Conservation (phyloP, 2,888 invertebrate species). For the Labia minor region DNA sequence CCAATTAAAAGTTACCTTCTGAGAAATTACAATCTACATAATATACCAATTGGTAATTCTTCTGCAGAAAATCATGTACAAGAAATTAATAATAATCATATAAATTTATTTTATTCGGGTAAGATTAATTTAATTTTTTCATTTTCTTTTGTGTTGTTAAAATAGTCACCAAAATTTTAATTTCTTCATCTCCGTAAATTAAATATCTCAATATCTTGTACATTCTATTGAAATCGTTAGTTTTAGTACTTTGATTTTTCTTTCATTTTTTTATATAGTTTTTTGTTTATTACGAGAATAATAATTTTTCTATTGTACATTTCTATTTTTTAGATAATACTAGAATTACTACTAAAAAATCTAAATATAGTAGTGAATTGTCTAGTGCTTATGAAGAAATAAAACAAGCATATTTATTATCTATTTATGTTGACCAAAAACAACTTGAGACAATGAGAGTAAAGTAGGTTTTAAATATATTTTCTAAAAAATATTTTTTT, state of each 20-base stretch:
- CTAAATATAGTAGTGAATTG: slow-evolving; percentile 52
- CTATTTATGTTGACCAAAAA: slow-evolving; percentile 46
- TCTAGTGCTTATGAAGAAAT: slow-evolving; percentile 49
- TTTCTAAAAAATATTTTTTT: too few species aligned
- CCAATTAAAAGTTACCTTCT: slow-evolving; percentile 60
- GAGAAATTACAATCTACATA: slow-evolving; percentile 50
- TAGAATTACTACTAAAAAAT: slow-evolving; percentile 45
- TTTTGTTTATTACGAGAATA: too few species aligned
- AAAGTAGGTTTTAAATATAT: slow-evolving; percentile 22
- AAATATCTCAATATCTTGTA: too few species aligned
- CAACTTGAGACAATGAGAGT: slow-evolving; percentile 36
- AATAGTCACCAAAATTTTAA: neutral
- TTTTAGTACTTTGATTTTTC: too few species aligned
- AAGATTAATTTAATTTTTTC: slow-evolving; percentile 29
- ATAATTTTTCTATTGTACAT: too few species aligned
- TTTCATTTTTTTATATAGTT: too few species aligned
- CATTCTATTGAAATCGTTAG: too few species aligned
- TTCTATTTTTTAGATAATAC: slow-evolving; percentile 47
- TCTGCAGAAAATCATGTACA: slow-evolving; percentile 49
- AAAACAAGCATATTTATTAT: slow-evolving; percentile 38
- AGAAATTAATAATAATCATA: slow-evolving; percentile 43
- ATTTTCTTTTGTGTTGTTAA: slow-evolving; percentile 2
- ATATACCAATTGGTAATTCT: slow-evolving; percentile 58
- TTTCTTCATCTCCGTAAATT: too few species aligned
- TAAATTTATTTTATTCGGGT: slow-evolving; percentile 50